Evolutionary conservation across 2,113 vertebrate species (phyloP), one percentile per base, ranked within the genome.

Genomic region (Acrocephalus kingi): DNA sequence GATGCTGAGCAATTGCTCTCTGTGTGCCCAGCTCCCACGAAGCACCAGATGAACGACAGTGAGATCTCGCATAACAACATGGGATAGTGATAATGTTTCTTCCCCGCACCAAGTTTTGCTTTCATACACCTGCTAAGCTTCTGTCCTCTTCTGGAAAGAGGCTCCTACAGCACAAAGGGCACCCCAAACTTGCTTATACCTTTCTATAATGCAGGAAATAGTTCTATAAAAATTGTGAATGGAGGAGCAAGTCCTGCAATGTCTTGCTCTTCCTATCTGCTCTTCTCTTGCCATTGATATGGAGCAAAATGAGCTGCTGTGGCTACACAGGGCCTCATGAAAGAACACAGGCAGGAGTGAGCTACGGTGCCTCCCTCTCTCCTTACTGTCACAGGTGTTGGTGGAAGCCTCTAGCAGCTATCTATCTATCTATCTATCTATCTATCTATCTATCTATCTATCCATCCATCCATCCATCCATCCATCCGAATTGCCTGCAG

Each of bases 401-500:
- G 14, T 15, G 1, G 56, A 22, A 51, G 33, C 41, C 51, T 82
- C 52, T 45, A 59, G 10, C 48, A 91, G 22, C 9, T 4, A 31
- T 5, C 58, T 7, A 11, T 59, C 31, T 45, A 16, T 45, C 43
- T 16, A 16, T 45, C 43, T 45, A 16, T 45, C 43, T 15, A 43
- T 43, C 41, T 15, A 43, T 43, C 41, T 15, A 30, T 54, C 58
- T 6, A 52, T 63, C 46, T 4, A 28, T 45, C 61, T 4, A 55
- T 66, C 64, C 8, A 58, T 68, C 41, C 24, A 22, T 55, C 55
- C 55, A 22, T 52, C 45, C 33, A 33, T 52, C 41, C 35, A 64
- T 71, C n/a, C 14, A 35, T 27, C 49, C 1, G 23, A 67, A 59
- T 68, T 0, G 0, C 6, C 41, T 4, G 1, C 41, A 71, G n/a